Base-by-base conservation (phyloP, 2,888 invertebrate genomes). In the Temnothorax unifasciatus region DNA sequence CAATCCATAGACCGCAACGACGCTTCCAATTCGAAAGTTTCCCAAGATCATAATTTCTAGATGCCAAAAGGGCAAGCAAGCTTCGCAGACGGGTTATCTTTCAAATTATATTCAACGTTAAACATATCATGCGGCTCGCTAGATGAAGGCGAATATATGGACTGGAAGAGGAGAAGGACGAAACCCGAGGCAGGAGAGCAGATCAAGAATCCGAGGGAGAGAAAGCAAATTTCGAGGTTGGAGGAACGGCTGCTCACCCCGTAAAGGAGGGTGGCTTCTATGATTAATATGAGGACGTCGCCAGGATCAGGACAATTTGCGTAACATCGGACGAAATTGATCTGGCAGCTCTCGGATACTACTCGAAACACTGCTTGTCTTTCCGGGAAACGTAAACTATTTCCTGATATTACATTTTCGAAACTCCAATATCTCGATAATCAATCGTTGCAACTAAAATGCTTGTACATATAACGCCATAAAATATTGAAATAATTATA, bases 281-380 rank as follows among this genome's bases (percentile, higher is more conserved):
- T 93, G 93, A 92, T 92, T 93, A 92, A 92, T 92, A 91, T 86
- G 87, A 89, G 89, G 89, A 86, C 87, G 86, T 90, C 87, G 79
- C 86, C 77, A 82, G 86, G 87, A 91, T 90, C 87, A 87, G 87
- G 88, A 89, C 91, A 91, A 90, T 92, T 92, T 92, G 89, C 90
- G 90, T 91, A 92, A 91, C 91, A 89, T 87, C 74, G 88, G 83
- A 89, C 86, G 84, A 89, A 90, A 86, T 88, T 90, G 90, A 90
- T 90, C 87, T 84, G 87, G 88, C 89, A 87, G 88, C 86, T 86
- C 89, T 63, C 59, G 44, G 59, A 76, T 79, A 38, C 38, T 66
- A 83, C 34, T 66, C 54, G 81, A 68, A 66, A 47, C 25, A 81
- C 29, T 74, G 73, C 79, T 83, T 66, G 57, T 66, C 64, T 57